Base-by-base conservation (phyloP, 2,888 invertebrate species). In the Euspilapteryx auroguttella region DNA sequence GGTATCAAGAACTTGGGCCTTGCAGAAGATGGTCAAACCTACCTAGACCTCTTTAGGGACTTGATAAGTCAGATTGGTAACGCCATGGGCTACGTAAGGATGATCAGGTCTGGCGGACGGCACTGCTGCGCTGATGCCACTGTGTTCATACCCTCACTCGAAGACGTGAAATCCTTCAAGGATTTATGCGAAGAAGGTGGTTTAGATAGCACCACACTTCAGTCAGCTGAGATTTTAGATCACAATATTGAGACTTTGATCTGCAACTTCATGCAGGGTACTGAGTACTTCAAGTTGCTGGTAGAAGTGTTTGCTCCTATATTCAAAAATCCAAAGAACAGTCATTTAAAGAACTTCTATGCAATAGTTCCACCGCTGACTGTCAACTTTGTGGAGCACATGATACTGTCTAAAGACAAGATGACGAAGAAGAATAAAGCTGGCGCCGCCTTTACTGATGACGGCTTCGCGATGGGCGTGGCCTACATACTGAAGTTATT, bases 391-490 rank as follows among this genome's bases (percentile, higher is more conserved):
- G 86, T 98, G 12, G 96, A 99, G 48, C 87, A 97, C 55, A 88
- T 94, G 42, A 83, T 97, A 35, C 82, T 87, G 25, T 89, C 90
- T 36, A 96, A 96, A 54, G 95, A 97, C 47, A 90, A 91, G 58
- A 83, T 98, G 63, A 87, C 85, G 34, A 95, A 95, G 54, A 94
- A 93, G 53, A 89, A 89, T 51, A 89, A 88, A 66, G 78, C 79
- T 9, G 92, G 90, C 9, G 89, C 93, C 27, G 86, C 93, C 1
- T 95, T 99, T 53, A 95, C 96, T 8, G 98, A 99, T 61, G 99
- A 99, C 63, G 99, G 99, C 9, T 98, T 99, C 71, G 90, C 95
- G 3, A 91, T 99, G 83, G 99, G 97, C 52, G 69, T 80, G 11
- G 94, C 97, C 1, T 99, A 95, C 49, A 88, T 98, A 40, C 79